Conservation (phyloP, 2,797 vertebrate genomes). For the Micropoecilia bifurca region DNA sequence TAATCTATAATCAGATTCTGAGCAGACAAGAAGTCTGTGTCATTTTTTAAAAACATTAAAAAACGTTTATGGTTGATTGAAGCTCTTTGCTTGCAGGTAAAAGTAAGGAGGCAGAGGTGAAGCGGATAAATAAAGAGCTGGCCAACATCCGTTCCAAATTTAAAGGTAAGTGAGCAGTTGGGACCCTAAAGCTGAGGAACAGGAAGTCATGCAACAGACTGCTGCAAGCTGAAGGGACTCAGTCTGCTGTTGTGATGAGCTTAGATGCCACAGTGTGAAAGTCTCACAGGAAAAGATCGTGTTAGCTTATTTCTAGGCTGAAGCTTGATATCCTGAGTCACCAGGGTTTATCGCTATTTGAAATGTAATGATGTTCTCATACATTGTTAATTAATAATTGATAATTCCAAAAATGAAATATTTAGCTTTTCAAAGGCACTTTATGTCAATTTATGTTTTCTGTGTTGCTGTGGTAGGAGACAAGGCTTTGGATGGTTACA, state of each 20-base stretch:
- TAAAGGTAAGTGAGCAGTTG: slow-evolving; percentile 79
- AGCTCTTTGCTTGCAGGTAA: slow-evolving; percentile 80
- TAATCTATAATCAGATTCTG: slow-evolving; percentile 12
- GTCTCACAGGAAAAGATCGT: neutral
- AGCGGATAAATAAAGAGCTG: slow-evolving; percentile 92
- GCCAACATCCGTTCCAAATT: slow-evolving; percentile 94
- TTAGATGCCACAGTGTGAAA: neutral
- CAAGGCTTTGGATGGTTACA: slow-evolving; percentile 80
- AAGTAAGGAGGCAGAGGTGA: slow-evolving; percentile 92
- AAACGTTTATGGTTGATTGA: neutral
- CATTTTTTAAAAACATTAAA: slow-evolving; percentile 24
- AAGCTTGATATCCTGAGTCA: neutral
- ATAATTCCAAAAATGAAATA: neutral
- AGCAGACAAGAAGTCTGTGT: slow-evolving; percentile 51
- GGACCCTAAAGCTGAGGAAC: neutral
- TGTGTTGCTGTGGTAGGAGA: slow-evolving; percentile 46
- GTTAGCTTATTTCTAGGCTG: neutral
- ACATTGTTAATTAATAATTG: neutral
- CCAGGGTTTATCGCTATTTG: neutral
- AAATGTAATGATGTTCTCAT: neutral
- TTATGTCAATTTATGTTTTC: neutral
- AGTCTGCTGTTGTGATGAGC: neutral
- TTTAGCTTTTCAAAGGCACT: neutral
- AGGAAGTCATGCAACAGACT: neutral
- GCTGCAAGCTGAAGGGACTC: neutral